Evolutionary conservation across 2,888 invertebrate species (phyloP), one percentile per base, ranked within the genome.

Genomic region (Ferdinandea cuprea): DNA sequence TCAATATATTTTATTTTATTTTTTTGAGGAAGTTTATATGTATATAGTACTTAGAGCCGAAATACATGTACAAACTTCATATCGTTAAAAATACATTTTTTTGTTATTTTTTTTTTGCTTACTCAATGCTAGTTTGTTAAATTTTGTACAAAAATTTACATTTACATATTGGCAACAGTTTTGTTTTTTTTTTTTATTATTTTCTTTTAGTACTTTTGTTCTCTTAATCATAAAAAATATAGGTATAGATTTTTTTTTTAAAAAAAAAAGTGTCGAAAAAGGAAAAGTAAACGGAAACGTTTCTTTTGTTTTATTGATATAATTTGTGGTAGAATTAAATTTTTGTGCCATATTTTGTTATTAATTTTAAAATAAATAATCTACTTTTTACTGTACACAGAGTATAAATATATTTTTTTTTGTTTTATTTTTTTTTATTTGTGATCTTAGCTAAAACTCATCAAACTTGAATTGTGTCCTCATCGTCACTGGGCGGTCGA

Each of bases 401-500:
- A 77, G 83, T 61, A 69, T 76, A 76, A 46, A 71, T 52, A 61
- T 42, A n/a, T 46, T 17, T 65, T 17, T 40, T 30, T 32, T 42
- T 19, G 37, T 25, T 85, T 25, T 54, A 25, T 42, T 28, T 25
- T 58, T 30, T n/a, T n/a, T n/a, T n/a, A n/a, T n/a, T n/a, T n/a
- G n/a, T n/a, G n/a, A n/a, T n/a, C n/a, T n/a, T n/a, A n/a, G n/a
- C n/a, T n/a, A n/a, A n/a, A n/a, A n/a, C n/a, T n/a, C n/a, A n/a
- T 69, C 88, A 91, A 86, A 91, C 91, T 87, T 91, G 90, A 85
- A 91, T 89, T 73, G 91, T 90, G 85, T 91, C 91, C 72, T 91
- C 91, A 11, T 91, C 91, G 63, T 91, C 91, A 61, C 90, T 90
- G 65, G 89, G 90, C 40, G 88, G 88, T 86, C 89, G 90, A 68